Base-by-base conservation (phyloP, 2,113 vertebrate genomes). In the Salvelinus alpinus region DNA sequence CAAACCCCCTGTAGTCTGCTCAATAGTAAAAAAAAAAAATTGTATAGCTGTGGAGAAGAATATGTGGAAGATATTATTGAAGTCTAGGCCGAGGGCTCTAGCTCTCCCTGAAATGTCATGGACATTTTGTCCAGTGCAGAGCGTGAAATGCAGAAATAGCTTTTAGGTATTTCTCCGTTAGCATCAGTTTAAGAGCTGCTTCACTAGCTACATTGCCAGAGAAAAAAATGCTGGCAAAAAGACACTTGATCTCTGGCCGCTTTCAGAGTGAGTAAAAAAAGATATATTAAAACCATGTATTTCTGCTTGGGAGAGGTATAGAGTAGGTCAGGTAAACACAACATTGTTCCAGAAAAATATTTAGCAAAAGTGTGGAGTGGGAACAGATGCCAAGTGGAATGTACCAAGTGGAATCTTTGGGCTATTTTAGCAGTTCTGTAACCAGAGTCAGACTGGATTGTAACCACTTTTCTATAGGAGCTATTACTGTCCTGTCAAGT, bases 211-310 rank as follows among this genome's bases (percentile, higher is more conserved):
- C 75, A 74, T 60, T 54, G 54, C 54, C 54, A 77, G 77, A 76
- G 64, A 59, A 67, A 73, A 38, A 70, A 68, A 70, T 84, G 34
- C 72, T 79, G 64, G 67, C 78, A 80, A 71, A 80, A 80, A 75
- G 47, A 72, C 70, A 72, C 78, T 82, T 81, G 78, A 87, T 88
- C 82, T 86, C 68, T 84, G 72, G 47, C 60, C 62, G 72, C 64
- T 76, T 76, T 14, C 74, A 80, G 67, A 60, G 73, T 80, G 70
- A 75, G 84, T 80, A 80, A 73, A 72, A 73, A 76, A 25, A 62
- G 44, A 64, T 76, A 75, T 74, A 75, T 66, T 70, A 66, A 83
- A 80, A 81, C 73, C 47, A 6, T 64, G 47, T 72, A 64, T 77
- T 79, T 87, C 48, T 83, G 65, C 76, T 82, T 83, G 82, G 65